Evolutionary conservation across 2,113 vertebrate genomes (phyloP), one percentile per base, ranked within the genome.

Genomic region (Phyllopteryx taeniolatus): DNA sequence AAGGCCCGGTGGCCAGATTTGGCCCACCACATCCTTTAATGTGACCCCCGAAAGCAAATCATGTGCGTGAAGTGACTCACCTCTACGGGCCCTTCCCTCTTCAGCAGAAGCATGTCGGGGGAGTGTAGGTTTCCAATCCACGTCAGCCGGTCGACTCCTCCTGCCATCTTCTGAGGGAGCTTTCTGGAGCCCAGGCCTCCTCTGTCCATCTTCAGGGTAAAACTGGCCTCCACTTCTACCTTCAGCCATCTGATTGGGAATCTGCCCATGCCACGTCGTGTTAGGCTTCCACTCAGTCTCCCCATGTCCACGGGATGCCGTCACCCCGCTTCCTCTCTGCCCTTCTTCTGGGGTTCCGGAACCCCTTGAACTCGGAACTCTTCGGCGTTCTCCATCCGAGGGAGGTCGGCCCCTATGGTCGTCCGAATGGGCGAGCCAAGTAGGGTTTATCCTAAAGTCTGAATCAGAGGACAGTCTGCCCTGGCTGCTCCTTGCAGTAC

Each of bases 41-140:
- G 35, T 39, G 35, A 6, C 35, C 35, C 6, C 4, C 35, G 35
- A 39, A 39, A 39, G 35, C 27, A 27, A 27, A 27, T 27, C 27
- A 27, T 27, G 27, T 27, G 27, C 35, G 35, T 39, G 46, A 9
- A 27, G 44, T 43, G 64, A 57, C 86, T 90, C 75, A 94, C 93
- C 93, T 91, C 90, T 85, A 62, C 86, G 79, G 47, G 86, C 74
- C 78, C 94, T 88, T 85, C 95, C 85, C 79, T 96, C 95, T 83
- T 97, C 96, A 19, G 89, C 90, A 53, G 93, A 92, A 33, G 84
- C 72, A 60, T 94, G 88, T 59, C 94, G 93, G 74, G 91, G 91
- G 66, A 96, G 90, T 2, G 83, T 94, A 22, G 93, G 74, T 79
- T 86, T 90, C 92, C 92, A 95, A 31, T 90, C 91, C 0, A 79